Evolutionary conservation across 1,140 invertebrate species (phyloP), one percentile per base, ranked within the genome.

Genomic region (Bombus impatiens): DNA sequence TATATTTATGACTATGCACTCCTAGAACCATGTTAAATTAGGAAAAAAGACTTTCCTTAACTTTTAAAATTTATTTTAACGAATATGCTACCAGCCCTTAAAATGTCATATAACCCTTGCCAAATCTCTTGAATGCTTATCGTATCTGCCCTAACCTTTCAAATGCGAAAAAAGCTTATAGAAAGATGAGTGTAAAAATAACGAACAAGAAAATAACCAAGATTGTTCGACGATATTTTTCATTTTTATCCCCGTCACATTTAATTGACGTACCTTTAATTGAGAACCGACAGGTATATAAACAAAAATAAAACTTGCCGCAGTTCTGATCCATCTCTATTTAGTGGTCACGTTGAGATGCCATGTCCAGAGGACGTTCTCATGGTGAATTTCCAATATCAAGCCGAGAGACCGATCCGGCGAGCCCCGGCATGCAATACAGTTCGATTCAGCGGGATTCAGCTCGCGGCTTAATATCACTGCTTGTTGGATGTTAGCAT

Each of bases 391-490:
- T 90, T 86, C 86, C 89, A 90, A 90, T 90, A 90, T 90, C 83
- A 87, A 86, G 65, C 59, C 80, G 76, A 35, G 74, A 80, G 70
- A 77, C 65, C 65, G 86, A 80, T 82, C 87, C 83, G 74, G 53
- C 57, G 44, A 68, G 35, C n/a, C 59, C 22, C 6, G 75, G 62
- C 53, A 35, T 42, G n/a, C 42, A 68, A 78, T 87, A 82, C 89
- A 62, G 65, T 81, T 75, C 71, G 88, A 81, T 90, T 90, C 70
- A 70, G 28, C 78, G 62, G 65, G 88, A 70, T 78, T 75, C 84
- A 86, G 75, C 80, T 89, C 83, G 77, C n/a, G 86, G 88, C 83
- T 88, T 90, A 87, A 90, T 90, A 90, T 90, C 90, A 89, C 83
- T 77, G 86, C 86, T 65, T 88, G 88, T 90, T 78, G 70, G 71